Percentiles rank a stretch among this genome's conserved stretches.
phyloP scores from a whole-genome alignment of 2,797 vertebrate genomes.

The Enteromius paludinosus region DNA sequence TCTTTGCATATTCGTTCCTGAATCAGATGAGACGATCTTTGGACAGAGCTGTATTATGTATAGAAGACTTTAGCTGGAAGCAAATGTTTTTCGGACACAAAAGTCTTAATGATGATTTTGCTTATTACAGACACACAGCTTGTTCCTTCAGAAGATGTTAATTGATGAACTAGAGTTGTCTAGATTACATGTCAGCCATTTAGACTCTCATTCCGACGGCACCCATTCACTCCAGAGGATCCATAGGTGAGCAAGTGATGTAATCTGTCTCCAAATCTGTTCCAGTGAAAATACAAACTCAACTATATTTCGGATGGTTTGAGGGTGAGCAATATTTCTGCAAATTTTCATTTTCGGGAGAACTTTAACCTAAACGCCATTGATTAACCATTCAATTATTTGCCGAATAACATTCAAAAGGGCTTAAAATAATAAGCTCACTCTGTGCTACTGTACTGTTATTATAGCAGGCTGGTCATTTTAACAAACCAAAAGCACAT shows the following conservation, averaged over 20 bases:
- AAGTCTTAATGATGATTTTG: background rate
- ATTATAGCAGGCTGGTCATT: background rate
- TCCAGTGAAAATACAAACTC: background rate
- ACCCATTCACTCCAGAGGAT: background rate
- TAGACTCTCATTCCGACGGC: background rate
- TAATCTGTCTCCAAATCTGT: background rate
- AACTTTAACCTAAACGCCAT: conserved; percentile 41
- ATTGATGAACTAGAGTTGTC: background rate
- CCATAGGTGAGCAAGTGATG: background rate
- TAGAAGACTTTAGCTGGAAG: background rate
- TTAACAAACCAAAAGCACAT: conserved; percentile 8
- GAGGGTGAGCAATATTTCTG: background rate
- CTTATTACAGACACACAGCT: background rate
- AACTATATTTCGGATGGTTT: background rate
- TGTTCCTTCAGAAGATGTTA: background rate
- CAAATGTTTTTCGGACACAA: background rate
- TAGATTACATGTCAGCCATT: background rate
- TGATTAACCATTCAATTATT: conserved; percentile 49
- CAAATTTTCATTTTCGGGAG: background rate
- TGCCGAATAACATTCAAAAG: conserved; percentile 17
- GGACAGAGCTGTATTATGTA: background rate
- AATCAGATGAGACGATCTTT: background rate
- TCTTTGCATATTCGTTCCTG: background rate
- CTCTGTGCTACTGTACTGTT: conserved; percentile 9
- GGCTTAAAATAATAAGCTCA: conserved; percentile 20